Conservation (phyloP, 1,140 invertebrate genomes). For the Nylanderia fulva region DNA sequence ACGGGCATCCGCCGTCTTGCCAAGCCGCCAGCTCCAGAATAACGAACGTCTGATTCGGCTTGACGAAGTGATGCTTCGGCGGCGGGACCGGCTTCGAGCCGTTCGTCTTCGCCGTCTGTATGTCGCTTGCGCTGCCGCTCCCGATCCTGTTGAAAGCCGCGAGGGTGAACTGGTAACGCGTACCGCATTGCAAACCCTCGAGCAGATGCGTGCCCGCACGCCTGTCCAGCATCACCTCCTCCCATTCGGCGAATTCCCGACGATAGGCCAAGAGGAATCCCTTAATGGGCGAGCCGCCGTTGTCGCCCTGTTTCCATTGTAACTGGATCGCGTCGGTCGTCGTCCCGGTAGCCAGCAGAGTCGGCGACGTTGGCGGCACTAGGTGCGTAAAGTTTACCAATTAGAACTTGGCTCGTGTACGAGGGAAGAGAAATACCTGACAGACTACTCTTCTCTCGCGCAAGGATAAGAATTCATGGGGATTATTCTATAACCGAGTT, state of each 20-base stretch:
- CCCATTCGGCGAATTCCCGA: slow-evolving; percentile 87
- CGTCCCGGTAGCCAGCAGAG: slow-evolving; percentile 84
- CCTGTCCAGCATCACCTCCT: slow-evolving; percentile 84
- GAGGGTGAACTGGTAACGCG: slow-evolving; percentile 87
- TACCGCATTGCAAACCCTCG: slow-evolving; percentile 87
- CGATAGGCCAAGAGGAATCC: slow-evolving; percentile 87
- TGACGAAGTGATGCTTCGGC: slow-evolving; percentile 85
- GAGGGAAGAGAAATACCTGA: slow-evolving; percentile 56
- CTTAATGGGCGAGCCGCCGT: slow-evolving; percentile 86
- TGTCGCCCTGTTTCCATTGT: slow-evolving; percentile 87
- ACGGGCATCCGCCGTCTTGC: slow-evolving; percentile 89
- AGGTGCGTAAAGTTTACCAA: slow-evolving; percentile 70
- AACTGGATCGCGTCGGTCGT: slow-evolving; percentile 85
- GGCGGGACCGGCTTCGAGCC: slow-evolving; percentile 87
- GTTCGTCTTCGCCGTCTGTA: slow-evolving; percentile 86
- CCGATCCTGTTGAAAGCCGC: slow-evolving; percentile 87
- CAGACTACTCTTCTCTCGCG: neutral
- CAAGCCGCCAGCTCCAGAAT: slow-evolving; percentile 88
- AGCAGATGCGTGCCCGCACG: slow-evolving; percentile 85
- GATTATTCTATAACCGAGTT: slow-evolving; percentile 15
- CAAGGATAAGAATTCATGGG: slow-evolving; percentile 39
- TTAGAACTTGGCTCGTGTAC: slow-evolving; percentile 54
- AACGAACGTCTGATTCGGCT: slow-evolving; percentile 88
- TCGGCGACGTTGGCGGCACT: slow-evolving; percentile 86
- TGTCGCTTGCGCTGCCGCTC: slow-evolving; percentile 85